These are phyloP conservation scores for Drosophila melanocephala DNA, from an alignment of 2,888 invertebrate species.

Conservation along the genomic window DNA sequence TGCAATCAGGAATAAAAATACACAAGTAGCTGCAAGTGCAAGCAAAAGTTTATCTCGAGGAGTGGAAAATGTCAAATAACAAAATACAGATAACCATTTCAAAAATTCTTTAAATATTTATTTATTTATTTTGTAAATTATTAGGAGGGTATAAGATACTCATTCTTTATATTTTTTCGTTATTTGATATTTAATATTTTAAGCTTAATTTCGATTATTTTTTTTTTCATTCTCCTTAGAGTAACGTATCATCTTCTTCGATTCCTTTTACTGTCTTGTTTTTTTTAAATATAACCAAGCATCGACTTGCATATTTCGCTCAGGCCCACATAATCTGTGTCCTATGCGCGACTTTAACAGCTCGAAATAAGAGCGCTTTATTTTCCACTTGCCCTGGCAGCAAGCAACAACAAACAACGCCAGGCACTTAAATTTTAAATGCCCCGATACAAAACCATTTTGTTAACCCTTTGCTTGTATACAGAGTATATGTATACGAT, in stretches of 20 bases:
- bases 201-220: rapidly evolving
- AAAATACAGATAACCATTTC: background rate
- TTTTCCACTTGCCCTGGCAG: slow-evolving; percentile 25
- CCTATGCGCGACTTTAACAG: slow-evolving; percentile 4
- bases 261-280: background rate
- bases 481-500: background rate
- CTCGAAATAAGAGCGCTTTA: slow-evolving; percentile 16
- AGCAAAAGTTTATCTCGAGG: background rate
- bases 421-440: slow-evolving; percentile 73
- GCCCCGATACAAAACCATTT: slow-evolving; percentile 48
- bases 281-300: background rate
- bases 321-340: background rate
- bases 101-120: background rate
- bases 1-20: slow-evolving; percentile 30
- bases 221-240: background rate
- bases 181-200: background rate
- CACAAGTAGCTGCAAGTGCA: slow-evolving; percentile 11
- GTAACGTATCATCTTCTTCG: background rate
- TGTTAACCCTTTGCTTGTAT: slow-evolving; percentile 47
- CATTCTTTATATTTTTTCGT: background rate
- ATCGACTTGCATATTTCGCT: background rate
- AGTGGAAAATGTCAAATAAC: background rate
- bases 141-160: rapidly evolving
- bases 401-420: slow-evolving; percentile 32
- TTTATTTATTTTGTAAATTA: background rate